phyloP scores from a whole-genome alignment of 1,140 invertebrate genomes.

The Andrena cerasifolii region DNA sequence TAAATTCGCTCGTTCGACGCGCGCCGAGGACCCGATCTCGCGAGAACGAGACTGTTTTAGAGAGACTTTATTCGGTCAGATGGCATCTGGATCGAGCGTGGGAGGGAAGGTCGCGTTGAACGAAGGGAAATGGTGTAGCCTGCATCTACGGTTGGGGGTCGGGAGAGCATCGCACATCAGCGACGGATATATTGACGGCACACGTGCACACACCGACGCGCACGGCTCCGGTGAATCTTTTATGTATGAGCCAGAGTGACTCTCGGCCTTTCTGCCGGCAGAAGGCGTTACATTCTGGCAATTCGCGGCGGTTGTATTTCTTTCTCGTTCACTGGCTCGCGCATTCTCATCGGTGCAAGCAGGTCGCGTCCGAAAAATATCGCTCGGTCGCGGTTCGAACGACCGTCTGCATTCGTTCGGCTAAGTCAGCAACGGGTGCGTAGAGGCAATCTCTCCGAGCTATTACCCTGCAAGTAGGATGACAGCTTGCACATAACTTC shows the following conservation, averaged over 20 bases:
- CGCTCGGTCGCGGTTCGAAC: not conserved
- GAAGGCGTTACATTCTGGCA: not conserved
- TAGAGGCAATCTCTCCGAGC: not conserved
- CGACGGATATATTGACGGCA: not conserved
- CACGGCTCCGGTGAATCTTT: not conserved
- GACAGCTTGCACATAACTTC: slow-evolving; percentile 88
- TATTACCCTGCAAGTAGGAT: slow-evolving; percentile 89
- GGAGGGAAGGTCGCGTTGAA: slow-evolving; percentile 1
- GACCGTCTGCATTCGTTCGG: not conserved
- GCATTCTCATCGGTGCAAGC: not conserved
- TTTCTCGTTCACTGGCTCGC: not conserved
- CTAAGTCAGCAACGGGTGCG: too few species aligned
- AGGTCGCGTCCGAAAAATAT: not conserved
- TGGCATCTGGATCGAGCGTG: not conserved
- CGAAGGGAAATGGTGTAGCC: not conserved
- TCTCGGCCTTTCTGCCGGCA: not conserved
- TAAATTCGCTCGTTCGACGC: not conserved
- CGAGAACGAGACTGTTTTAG: slow-evolving; percentile 3
- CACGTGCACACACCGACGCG: not conserved
- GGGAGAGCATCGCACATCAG: not conserved
- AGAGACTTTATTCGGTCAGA: not conserved
- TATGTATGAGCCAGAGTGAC: not conserved
- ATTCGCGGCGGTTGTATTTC: slow-evolving; percentile 1
- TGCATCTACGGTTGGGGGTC: not conserved
- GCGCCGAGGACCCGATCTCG: not conserved